Evolutionary conservation across 2,113 vertebrate species (phyloP), one percentile per base, ranked within the genome.

Genomic region (Leuciscus idus): DNA sequence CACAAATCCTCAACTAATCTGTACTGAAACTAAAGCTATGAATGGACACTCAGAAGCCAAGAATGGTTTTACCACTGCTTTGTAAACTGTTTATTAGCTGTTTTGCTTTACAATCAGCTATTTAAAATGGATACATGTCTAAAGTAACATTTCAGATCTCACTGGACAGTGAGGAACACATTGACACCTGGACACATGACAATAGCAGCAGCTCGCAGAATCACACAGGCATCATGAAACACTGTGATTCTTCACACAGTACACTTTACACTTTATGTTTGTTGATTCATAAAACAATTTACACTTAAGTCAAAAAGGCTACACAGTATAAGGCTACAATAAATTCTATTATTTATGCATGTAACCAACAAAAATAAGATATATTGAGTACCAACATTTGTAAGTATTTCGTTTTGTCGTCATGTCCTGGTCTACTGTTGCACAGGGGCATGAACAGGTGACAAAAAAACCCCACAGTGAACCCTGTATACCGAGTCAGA

Each of bases 151-250:
- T 72, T 72, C 9, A 43, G 36, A 73, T 23, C 36, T 21, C 68
- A 70, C 19, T 4, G 17, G 46, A 26, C 43, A 43, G 15, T 6
- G 57, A 23, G 43, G 55, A 64, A 23, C 57, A 57, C 19, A 57
- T 7, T 55, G 52, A 6, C 52, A 55, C 52, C 19, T 21, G 43
- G 36, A 23, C 57, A 15, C 59, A 19, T 50, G n/a, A 75, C 57
- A 36, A 85, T 66, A 21, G 75, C 75, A 52, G 75, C 73, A 64
- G 73, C 66, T 72, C 2, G 28, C 46, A 52, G 26, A 77, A 33
- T 55, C 46, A 43, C 68, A 43, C 17, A 39, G 17, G 36, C 68
- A 23, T 43, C 68, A 72, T 21, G 5, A 73, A 73, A 43, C 21
- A 39, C 30, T 70, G 36, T 39, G 66, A 70, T 70, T 70, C 66